These are phyloP conservation scores for Neolamprologus sp. DNA, from an alignment of 2,113 vertebrate genomes.

Conservation along the genomic window DNA sequence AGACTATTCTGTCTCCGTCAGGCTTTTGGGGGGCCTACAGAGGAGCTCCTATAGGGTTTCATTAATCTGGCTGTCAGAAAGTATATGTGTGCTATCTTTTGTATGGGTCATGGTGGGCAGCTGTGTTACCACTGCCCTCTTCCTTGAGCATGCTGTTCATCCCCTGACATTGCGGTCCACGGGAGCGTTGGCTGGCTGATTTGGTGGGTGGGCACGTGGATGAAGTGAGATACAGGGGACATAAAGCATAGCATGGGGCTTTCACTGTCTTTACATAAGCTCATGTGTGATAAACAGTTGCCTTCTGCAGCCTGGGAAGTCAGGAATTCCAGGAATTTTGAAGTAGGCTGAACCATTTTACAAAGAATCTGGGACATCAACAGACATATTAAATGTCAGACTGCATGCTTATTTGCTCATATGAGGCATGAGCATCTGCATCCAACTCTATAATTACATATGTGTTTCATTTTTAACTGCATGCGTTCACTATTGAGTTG, in stretches of 20 bases:
- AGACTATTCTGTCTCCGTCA: conserved; percentile 73
- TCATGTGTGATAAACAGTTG: conserved; percentile 20
- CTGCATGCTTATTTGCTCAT: background rate
- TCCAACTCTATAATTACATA: background rate
- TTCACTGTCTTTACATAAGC: conserved; percentile 23
- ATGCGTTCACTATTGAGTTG: background rate
- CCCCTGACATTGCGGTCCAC: conserved; percentile 33
- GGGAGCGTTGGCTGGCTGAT: background rate
- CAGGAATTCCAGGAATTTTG: conserved; percentile 43
- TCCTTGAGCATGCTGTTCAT: conserved; percentile 24
- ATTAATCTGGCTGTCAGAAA: conserved; percentile 70
- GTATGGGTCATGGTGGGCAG: conserved; percentile 63
- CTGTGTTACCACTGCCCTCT: conserved; percentile 60
- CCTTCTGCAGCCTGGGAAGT: background rate
- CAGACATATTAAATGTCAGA: background rate
- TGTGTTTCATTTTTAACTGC: background rate
- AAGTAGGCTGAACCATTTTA: background rate
- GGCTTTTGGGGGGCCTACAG: conserved; percentile 67
- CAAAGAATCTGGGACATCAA: conserved; percentile 28
- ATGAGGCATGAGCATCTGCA: background rate
- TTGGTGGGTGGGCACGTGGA: conserved; percentile 11
- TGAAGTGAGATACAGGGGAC: conserved; percentile 18
- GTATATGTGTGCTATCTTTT: conserved; percentile 66
- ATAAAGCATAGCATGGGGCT: conserved; percentile 8
- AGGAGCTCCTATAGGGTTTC: conserved; percentile 65